Base-by-base conservation (phyloP, 2,888 invertebrate genomes). In the Arge pagana region DNA sequence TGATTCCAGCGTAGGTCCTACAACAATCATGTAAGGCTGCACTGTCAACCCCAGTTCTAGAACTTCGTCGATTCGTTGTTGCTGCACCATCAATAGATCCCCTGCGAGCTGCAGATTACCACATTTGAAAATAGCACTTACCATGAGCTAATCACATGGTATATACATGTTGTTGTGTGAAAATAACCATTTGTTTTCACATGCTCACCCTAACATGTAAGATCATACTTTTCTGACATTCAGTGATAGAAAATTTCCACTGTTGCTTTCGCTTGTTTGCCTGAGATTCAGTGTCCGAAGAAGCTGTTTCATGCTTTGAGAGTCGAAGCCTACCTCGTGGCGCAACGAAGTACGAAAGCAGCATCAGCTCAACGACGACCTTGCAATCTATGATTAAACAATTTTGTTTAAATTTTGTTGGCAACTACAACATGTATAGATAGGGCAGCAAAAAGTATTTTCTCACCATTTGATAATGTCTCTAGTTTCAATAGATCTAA, bases 21-120 rank as follows among this genome's bases (percentile, higher is more conserved):
- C 40, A n/a, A 40, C 40, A 24, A 40, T 40, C 6, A 40, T 40
- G 11, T 26, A 40, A 24, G 26, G 40, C 26, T 40, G 40, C 24
- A 40, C 40, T 3, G 26, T 40, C 15, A 40, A 23, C n/a, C 26
- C 26, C 26, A 40, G 26, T 15, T 11, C 15, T 6, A 7, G 11
- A 3, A 40, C 16, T 15, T 40, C 40, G 8, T 40, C 13, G 15
- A 40, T 40, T 40, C 26, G 13, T 11, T n/a, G 7, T 40, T 26
- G 24, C 19, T 40, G 24, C 15, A 15, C 40, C 26, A 26, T 40
- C 15, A 16, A 26, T 40, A 40, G 11, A 18, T 40, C 40, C 24
- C 40, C 40, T 23, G 40, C 24, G 4, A 40, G 7, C 23, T 40
- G 15, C 6, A 24, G 15, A n/a, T n/a, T n/a, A n/a, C n/a, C n/a